Conservation (phyloP, 2,797 vertebrate species). For the Naso thynnoides region DNA sequence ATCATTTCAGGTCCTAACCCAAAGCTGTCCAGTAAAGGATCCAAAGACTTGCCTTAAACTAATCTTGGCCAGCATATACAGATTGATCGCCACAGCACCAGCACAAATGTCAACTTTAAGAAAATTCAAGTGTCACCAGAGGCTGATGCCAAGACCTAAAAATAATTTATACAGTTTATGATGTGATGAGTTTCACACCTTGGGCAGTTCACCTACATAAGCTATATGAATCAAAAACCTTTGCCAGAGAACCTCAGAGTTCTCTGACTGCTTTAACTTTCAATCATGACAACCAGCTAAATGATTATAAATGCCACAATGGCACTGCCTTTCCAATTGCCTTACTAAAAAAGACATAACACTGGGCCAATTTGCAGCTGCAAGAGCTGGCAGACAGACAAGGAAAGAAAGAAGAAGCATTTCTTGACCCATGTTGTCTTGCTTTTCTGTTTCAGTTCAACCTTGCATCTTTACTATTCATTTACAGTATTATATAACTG, state of each 20-base stretch:
- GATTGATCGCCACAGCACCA: conserved; percentile 13
- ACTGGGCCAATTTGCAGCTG: conserved; percentile 56
- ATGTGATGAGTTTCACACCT: conserved; percentile 70
- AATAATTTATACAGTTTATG: conserved; percentile 64
- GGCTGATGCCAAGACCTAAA: conserved; percentile 60
- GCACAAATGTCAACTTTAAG: conserved; percentile 52
- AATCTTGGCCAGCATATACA: conserved; percentile 31
- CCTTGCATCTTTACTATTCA: conserved; percentile 25
- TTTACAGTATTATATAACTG: conserved; percentile 22
- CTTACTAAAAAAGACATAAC: conserved; percentile 75
- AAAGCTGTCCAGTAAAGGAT: not conserved
- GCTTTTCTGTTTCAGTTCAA: conserved; percentile 41
- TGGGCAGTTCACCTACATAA: conserved; percentile 63
- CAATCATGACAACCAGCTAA: conserved; percentile 72
- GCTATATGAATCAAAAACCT: conserved; percentile 70
- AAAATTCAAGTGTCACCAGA: conserved; percentile 56
- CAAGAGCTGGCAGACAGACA: conserved; percentile 47
- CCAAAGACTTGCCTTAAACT: conserved; percentile 1
- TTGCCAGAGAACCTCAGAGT: conserved; percentile 55
- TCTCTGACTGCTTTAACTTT: conserved; percentile 73
- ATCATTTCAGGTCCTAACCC: not conserved
- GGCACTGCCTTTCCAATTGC: conserved; percentile 75
- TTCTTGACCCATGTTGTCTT: conserved; percentile 42
- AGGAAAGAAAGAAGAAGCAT: conserved; percentile 25
- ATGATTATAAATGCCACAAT: conserved; percentile 74